Percentiles rank a stretch among this genome's conserved stretches.
These are phyloP conservation scores for Bombus impatiens DNA, from an alignment of 1,140 invertebrate species.

Conservation along the genomic window DNA sequence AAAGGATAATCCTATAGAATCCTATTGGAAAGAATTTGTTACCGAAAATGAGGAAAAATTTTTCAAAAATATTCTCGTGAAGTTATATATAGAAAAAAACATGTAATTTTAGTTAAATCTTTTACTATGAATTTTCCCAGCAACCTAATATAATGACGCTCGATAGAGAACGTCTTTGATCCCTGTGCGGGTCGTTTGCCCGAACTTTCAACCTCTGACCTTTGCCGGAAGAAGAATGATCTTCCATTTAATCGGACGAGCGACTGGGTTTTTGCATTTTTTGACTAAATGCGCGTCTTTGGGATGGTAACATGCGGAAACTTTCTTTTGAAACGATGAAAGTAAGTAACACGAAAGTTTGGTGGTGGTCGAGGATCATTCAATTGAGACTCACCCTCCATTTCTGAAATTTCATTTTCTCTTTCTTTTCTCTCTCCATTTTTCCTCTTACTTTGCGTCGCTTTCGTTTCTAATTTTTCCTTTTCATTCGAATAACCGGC, in stretches of 20 bases:
- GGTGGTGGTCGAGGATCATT: too few relatives aligned
- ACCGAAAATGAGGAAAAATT: too few relatives aligned
- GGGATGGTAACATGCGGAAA: neutral
- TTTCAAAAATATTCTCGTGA: too few relatives aligned
- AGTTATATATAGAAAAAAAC: too few relatives aligned
- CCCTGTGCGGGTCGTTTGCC: slow-evolving; percentile 55
- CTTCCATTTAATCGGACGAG: slow-evolving; percentile 48
- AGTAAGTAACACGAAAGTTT: neutral
- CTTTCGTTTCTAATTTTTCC: neutral
- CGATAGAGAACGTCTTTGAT: slow-evolving; percentile 56
- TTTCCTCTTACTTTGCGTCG: neutral
- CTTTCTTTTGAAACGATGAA: neutral
- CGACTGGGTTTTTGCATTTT: slow-evolving; percentile 11
- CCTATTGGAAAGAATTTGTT: too few relatives aligned
- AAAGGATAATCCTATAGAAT: too few relatives aligned
- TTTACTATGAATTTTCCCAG: too few relatives aligned
- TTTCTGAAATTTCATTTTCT: too few relatives aligned
- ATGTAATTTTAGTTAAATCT: too few relatives aligned
- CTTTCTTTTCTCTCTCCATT: neutral
- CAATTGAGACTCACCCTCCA: neutral
- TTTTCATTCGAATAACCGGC: neutral
- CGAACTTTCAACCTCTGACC: slow-evolving; percentile 56
- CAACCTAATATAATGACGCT: slow-evolving; percentile 1
- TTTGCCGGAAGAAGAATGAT: slow-evolving; percentile 49
- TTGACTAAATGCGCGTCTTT: neutral